Percentiles rank a stretch among this genome's conserved stretches.
phyloP scores from a whole-genome alignment of 2,888 invertebrate genomes.

The Petrolisthes cinctipes region DNA sequence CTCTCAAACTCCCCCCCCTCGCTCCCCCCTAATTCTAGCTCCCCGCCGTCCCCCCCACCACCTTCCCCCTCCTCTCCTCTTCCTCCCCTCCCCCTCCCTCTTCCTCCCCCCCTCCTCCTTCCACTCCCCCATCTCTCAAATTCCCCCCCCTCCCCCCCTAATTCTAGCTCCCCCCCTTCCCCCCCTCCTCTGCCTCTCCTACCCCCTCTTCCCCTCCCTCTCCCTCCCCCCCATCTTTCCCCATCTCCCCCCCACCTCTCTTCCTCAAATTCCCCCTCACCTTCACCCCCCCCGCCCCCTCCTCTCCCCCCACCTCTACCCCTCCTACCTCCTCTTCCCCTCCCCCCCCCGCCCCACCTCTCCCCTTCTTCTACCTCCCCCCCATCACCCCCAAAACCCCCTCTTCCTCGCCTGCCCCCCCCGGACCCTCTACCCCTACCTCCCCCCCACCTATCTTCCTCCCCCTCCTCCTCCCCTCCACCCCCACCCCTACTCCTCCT shows the following conservation, averaged over 20 bases:
- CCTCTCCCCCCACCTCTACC: slow-evolving; percentile 8
- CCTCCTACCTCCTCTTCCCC: slow-evolving; percentile 3
- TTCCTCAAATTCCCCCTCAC: background rate
- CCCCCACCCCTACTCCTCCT: background rate
- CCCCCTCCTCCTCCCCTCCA: background rate
- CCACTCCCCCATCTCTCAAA: background rate
- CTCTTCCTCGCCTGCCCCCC: background rate
- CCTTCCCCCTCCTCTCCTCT: background rate
- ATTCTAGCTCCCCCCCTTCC: background rate
- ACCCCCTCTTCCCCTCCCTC: background rate
- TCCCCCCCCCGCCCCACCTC: background rate
- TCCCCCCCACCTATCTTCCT: background rate
- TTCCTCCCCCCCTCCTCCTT: slow-evolving; percentile 12
- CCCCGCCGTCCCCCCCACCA: slow-evolving; percentile 16
- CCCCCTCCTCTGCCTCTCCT: background rate
- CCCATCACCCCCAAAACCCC: slow-evolving; percentile 7
- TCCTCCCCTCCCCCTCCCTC: slow-evolving; percentile 19
- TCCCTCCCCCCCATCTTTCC: background rate
- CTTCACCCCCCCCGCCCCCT: background rate
- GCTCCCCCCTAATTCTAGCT: background rate
- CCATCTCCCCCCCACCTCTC: background rate
- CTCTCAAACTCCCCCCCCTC: background rate
- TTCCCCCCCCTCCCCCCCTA: too few species aligned
- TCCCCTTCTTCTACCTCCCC: slow-evolving; percentile 2
- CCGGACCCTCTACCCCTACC: background rate